These are phyloP conservation scores for Acipenser oxyrinchus DNA, from an alignment of 2,797 vertebrate species.

Conservation along the genomic window DNA sequence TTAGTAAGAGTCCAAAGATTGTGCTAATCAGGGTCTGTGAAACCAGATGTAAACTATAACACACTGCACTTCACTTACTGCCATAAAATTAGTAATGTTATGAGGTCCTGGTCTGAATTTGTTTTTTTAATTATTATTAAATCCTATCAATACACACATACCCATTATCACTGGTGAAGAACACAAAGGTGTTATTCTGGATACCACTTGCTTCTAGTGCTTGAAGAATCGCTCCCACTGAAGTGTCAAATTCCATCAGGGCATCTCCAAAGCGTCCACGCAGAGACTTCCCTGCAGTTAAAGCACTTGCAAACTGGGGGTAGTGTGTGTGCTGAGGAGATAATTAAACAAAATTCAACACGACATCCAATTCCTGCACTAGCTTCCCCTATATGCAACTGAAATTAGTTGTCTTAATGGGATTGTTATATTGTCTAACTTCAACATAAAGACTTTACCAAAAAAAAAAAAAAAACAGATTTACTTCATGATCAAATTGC, in stretches of 20 bases:
- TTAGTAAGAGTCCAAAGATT: no score
- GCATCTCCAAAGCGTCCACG: constrained; percentile 78
- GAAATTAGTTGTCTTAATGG: not conserved
- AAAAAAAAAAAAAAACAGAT: no score
- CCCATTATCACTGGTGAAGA: constrained; percentile 91
- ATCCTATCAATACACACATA: constrained; percentile 29
- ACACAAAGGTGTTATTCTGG: constrained; percentile 69
- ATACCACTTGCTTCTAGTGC: constrained; percentile 60
- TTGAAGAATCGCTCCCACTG: constrained; percentile 64
- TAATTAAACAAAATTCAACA: not conserved
- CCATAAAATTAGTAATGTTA: no score
- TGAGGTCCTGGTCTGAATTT: no score
- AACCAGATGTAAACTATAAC: no score
- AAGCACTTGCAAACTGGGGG: constrained; percentile 78
- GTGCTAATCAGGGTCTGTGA: no score
- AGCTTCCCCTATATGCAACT: not conserved
- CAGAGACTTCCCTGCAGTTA: constrained; percentile 48
- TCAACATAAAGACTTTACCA: no score
- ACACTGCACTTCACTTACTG: no score
- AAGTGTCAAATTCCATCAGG: constrained; percentile 75
- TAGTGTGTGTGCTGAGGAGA: constrained; percentile 82
- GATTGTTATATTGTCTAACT: not conserved
- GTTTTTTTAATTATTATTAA: no score
- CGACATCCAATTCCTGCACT: not conserved
- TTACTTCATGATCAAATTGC: no score